A percentile compares a stretch with the other conserved stretches of the same genome.
phyloP scores from a whole-genome alignment of 2,113 vertebrate species.

The Peromyscus californicus region DNA sequence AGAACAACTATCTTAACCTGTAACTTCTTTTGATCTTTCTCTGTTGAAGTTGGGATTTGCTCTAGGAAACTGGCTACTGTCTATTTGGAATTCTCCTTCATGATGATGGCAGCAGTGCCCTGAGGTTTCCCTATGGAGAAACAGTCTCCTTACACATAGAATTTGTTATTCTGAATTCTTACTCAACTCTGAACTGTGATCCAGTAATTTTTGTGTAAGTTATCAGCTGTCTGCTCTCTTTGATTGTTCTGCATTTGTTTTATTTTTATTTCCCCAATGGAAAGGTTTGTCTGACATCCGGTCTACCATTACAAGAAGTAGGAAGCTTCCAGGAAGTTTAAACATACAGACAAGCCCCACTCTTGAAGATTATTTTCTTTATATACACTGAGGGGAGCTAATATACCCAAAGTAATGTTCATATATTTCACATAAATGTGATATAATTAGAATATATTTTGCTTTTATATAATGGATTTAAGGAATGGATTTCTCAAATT shows the following conservation, averaged over 20 bases:
- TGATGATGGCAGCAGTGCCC: neutral
- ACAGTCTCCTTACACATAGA: neutral
- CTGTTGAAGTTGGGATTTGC: neutral
- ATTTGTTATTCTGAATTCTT: neutral
- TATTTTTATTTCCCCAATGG: neutral
- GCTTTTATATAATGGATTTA: neutral
- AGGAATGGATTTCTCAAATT: neutral
- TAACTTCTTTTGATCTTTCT: neutral
- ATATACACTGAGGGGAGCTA: neutral
- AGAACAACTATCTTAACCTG: neutral
- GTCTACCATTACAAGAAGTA: neutral
- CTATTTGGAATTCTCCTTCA: neutral
- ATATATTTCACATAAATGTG: neutral
- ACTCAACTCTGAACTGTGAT: neutral
- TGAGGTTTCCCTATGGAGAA: neutral
- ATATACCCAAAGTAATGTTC: neutral
- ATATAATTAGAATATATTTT: neutral
- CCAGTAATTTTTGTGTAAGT: neutral
- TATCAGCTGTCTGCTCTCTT: neutral
- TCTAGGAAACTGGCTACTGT: neutral
- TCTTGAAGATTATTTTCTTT: neutral
- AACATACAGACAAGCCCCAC: neutral
- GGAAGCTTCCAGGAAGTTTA: too few species aligned
- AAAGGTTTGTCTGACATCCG: neutral
- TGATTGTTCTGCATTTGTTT: neutral